phyloP scores from a whole-genome alignment of 2,888 invertebrate genomes.

The Trissoscelio sp. region DNA sequence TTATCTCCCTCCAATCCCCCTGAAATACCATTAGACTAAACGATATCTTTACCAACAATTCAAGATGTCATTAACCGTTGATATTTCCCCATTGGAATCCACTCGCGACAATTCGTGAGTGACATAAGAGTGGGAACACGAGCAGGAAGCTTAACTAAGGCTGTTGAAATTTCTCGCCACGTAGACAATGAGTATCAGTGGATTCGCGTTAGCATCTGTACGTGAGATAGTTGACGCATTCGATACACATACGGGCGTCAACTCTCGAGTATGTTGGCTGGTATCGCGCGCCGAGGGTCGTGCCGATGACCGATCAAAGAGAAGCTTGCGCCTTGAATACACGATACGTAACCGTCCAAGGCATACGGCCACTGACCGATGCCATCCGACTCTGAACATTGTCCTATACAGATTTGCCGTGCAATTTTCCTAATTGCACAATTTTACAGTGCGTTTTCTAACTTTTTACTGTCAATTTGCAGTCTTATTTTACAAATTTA shows the following conservation, averaged over 20 bases:
- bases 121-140: constrained; percentile 50
- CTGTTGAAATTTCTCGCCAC: constrained; percentile 63
- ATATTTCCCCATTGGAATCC: not conserved
- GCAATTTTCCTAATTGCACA: no score
- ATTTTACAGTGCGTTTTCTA: no score
- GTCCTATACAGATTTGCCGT: constrained; percentile 70
- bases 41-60: not conserved
- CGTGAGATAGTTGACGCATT: constrained; percentile 67
- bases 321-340: constrained; percentile 80
- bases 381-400: constrained; percentile 76
- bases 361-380: constrained; percentile 80
- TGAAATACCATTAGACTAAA: no score
- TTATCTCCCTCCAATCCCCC: no score
- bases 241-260: constrained; percentile 67
- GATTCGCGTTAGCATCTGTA: constrained; percentile 69
- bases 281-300: constrained; percentile 76
- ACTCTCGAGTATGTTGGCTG: constrained; percentile 50
- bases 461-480: no score
- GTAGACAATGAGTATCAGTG: constrained; percentile 71
- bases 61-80: constrained; percentile 8
- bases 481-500: no score
- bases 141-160: constrained; percentile 67
- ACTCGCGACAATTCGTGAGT: constrained; percentile 28
- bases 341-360: constrained; percentile 81
- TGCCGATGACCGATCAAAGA: constrained; percentile 82